Base-by-base conservation (phyloP, 2,888 invertebrate species). In the Leptarthrus brevirostris region DNA sequence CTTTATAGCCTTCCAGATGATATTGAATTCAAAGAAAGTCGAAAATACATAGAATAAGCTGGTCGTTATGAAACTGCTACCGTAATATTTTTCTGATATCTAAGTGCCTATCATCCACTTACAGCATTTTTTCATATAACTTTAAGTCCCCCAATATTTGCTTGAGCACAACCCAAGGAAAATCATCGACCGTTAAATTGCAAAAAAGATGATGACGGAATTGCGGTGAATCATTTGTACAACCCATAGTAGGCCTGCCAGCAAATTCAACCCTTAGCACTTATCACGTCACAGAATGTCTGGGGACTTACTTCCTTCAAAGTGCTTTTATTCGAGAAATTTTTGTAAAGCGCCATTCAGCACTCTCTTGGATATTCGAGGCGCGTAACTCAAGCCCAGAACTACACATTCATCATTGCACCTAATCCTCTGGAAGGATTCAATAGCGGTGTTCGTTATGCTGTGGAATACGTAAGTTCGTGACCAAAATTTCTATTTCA, bases 381-480 rank as follows among this genome's bases (percentile, higher is more conserved):
- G 16, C 66, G 66, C 66, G 66, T 66, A 66, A 66, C 47, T 66
- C 66, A 44, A 44, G 66, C 47, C 49, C 16, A 20, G 47, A 66
- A 66, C 66, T 47, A 66, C 66, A 66, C 66, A 66, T 66, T 66
- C 66, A 66, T 66, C 66, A 66, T 49, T 66, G 66, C 66, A 66
- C 66, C 49, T 47, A 66, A 66, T 66, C 47, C 66, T 66, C 47
- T 66, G 66, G 66, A 66, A 66, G 66, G 66, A 66, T 66, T 66
- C 66, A 66, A 66, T 47, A 66, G 66, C 16, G 44, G 44, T 14
- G 49, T 49, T 66, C 49, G 66, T 49, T 66, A 66, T 66, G 66
- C 49, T 16, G 26, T 16, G 24, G 40, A 66, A 66, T 66, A 49
- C 49, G 47, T 14, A 26, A 10, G 66, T 47, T 66, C 66, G 66